Conservation (phyloP, 1,140 invertebrate genomes). For the Drosophila trapezifrons region DNA sequence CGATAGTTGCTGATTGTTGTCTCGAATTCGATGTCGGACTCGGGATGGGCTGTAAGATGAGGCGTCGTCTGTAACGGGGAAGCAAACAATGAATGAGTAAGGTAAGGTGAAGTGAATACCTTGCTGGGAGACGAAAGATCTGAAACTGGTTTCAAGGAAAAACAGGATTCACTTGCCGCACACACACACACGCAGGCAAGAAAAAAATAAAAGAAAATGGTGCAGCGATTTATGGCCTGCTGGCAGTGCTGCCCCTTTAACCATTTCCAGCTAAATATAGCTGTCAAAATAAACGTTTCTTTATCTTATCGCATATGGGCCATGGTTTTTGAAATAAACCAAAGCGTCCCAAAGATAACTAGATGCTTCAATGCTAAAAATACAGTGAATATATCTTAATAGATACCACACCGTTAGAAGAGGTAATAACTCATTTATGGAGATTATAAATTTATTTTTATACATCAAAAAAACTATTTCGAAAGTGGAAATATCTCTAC, state of each 20-base stretch:
- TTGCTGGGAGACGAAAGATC: constrained; percentile 37
- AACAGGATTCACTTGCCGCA: constrained; percentile 74
- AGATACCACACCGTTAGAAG: not conserved
- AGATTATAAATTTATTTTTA: constrained; percentile 2
- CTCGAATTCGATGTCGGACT: constrained; percentile 31
- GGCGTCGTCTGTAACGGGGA: constrained; percentile 37
- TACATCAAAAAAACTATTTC: not conserved
- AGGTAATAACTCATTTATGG: not conserved
- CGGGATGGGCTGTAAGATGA: constrained; percentile 27
- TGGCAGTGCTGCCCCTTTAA: constrained; percentile 13
- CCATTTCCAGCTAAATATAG: not conserved
- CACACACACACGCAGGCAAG: constrained; percentile 28
- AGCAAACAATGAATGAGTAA: constrained; percentile 40
- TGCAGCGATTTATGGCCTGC: constrained; percentile 67
- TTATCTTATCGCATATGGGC: constrained; percentile 23
- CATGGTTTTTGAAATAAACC: constrained; percentile 7
- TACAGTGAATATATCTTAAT: not conserved
- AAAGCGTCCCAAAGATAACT: constrained; percentile 7
- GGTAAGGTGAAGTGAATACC: constrained; percentile 21
- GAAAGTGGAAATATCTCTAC: not conserved
- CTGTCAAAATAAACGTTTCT: not conserved
- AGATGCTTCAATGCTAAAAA: constrained; percentile 7
- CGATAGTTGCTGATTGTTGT: constrained; percentile 47
- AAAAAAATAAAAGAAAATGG: constrained; percentile 77
- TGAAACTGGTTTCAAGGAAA: constrained; percentile 77